Base-by-base conservation (phyloP, 2,113 vertebrate genomes). In the Atherinomorus stipes region DNA sequence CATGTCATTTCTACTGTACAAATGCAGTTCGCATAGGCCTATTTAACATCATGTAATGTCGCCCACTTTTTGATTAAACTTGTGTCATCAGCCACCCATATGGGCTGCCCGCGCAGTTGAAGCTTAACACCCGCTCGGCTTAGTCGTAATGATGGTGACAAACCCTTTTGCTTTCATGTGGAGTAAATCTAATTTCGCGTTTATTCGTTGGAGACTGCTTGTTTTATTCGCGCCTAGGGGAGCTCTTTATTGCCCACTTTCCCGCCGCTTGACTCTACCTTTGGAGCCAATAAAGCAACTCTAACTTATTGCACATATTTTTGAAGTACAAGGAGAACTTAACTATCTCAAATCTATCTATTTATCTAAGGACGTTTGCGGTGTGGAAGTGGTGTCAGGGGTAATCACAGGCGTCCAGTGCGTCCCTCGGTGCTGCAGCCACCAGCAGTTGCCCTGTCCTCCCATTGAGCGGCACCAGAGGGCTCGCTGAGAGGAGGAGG, bases 401-500 rank as follows among this genome's bases (percentile, higher is more conserved):
- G 54, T 85, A 76, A 84, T 78, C 57, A 63, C 34, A 67, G 47
- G 63, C 49, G 25, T 57, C 54, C 16, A 44, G 10, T 72, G 56
- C 28, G 69, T 83, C 85, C 79, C 85, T 72, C 54, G 56, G 65
- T 69, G 78, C 64, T n/a, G 80, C 81, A 80, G 86, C 83, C 89
- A 91, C 74, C 87, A 90, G 94, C 92, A 95, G 89, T 95, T 91
- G 85, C 93, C 90, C 81, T 68, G 73, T 91, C 81, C 89, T 92
- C 94, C 94, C 94, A 91, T 94, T 86, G 91, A 94, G 94, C 91
- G 94, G 94, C 93, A 95, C 94, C 91, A 94, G 85, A 94, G 94
- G 94, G 82, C 90, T 93, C 90, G 89, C 31, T 34, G 31, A 34
- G 31, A 34, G 8, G 31, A 34, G 31, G 8, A 6, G 49, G 44